These are phyloP conservation scores for Toxonevra muliebris DNA, from an alignment of 2,888 invertebrate genomes.

Conservation along the genomic window DNA sequence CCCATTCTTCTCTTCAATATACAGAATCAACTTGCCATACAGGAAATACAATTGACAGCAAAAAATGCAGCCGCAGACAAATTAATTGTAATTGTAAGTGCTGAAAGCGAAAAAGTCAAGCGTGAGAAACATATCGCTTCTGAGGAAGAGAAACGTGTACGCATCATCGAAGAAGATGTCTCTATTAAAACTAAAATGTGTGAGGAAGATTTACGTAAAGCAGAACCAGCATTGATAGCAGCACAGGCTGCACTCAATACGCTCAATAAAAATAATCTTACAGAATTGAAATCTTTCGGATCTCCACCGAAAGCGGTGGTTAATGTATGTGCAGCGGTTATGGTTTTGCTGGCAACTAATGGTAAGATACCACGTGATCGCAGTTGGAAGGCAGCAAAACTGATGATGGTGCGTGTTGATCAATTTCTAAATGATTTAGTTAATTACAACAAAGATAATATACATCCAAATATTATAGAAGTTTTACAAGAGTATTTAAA, in stretches of 20 bases:
- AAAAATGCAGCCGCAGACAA: conserved; percentile 93
- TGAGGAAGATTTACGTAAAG: conserved; percentile 88
- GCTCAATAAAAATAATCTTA: conserved; percentile 93
- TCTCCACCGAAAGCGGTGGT: conserved; percentile 92
- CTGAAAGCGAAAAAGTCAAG: conserved; percentile 91
- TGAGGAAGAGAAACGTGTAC: conserved; percentile 91
- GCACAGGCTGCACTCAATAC: conserved; percentile 84
- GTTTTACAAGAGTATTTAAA: conserved; percentile 68
- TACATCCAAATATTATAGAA: conserved; percentile 87
- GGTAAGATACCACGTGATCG: conserved; percentile 91
- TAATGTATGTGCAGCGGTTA: conserved; percentile 87
- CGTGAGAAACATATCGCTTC: conserved; percentile 83
- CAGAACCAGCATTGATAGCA: conserved; percentile 90
- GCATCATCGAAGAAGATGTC: conserved; percentile 89
- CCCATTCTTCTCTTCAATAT: neutral
- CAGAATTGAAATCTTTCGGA: conserved; percentile 94
- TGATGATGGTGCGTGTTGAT: conserved; percentile 91
- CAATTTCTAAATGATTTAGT: conserved; percentile 84
- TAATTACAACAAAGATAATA: conserved; percentile 93
- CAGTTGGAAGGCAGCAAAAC: conserved; percentile 92
- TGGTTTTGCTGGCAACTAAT: conserved; percentile 82
- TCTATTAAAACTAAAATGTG: conserved; percentile 86
- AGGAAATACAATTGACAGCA: conserved; percentile 84
- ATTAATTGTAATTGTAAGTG: conserved; percentile 86
- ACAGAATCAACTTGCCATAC: conserved; percentile 69